Evolutionary conservation across 2,113 vertebrate genomes (phyloP), one percentile per base, ranked within the genome.

Genomic region (Lophochroa leadbeateri): DNA sequence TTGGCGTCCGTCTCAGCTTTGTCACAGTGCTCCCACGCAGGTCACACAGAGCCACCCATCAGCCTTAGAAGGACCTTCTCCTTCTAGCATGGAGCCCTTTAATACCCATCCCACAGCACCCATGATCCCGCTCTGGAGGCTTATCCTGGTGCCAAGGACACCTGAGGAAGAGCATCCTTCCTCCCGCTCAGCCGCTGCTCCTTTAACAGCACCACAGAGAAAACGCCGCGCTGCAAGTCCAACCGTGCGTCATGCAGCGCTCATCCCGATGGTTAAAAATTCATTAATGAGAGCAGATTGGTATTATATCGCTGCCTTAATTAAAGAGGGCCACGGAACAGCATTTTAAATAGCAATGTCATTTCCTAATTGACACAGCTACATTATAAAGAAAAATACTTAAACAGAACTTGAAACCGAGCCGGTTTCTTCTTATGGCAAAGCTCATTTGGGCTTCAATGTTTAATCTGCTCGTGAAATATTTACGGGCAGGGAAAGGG

Each of bases 381-480:
- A 97, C 90, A 75, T 97, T 94, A 97, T 92, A 96, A 92, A 97
- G 94, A 97, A 95, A 97, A 96, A 98, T 89, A 96, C 96, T 86
- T 97, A 88, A 92, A 71, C 91, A 64, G 46, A 98, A 97, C 94
- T 95, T 90, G 97, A 97, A 95, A 92, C 92, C 2, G 28, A 88
- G 94, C 57, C 1, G 52, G 49, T 64, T 70, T 83, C 96, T 70
- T 79, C 92, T 37, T 37, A 37, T 37, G 37, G 37, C 37, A 37
- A 37, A 37, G 37, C 37, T 37, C 37, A 37, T 37, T 37, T 37
- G 46, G 78, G 89, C 91, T 96, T 98, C 93, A 97, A 98, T 98
- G 96, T 98, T 98, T 98, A 98, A 98, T 98, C 95, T n/a, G 44
- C 96, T 97, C 41, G 3, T 98, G 92, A 97, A 98, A 98, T 97